A percentile compares a stretch with the other conserved stretches of the same genome.
Conservation (phyloP, 2,113 vertebrate genomes). For the Cathartes aura region DNA sequence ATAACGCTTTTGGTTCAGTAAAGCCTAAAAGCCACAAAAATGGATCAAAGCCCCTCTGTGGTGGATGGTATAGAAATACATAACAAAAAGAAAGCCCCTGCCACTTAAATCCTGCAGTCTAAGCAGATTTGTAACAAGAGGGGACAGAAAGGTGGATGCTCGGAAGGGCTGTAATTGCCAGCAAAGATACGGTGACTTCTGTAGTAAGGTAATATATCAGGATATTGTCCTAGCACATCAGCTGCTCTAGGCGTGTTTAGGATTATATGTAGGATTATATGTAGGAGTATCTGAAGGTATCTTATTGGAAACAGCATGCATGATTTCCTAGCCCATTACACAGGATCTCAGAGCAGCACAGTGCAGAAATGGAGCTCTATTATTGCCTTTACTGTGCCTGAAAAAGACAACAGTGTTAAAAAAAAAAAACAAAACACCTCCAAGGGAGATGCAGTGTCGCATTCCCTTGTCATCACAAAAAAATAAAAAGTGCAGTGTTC, state of each 20-base stretch:
- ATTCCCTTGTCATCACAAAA: too few species aligned
- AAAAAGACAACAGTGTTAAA: not conserved
- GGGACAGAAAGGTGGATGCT: not conserved
- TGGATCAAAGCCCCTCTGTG: not conserved
- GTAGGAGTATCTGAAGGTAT: not conserved
- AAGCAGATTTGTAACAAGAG: not conserved
- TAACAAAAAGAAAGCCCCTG: not conserved
- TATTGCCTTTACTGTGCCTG: not conserved
- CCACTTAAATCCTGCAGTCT: not conserved
- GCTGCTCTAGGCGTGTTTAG: not conserved
- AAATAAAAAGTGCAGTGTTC: fast-evolving
- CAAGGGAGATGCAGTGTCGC: not conserved
- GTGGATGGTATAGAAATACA: not conserved
- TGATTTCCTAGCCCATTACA: not conserved
- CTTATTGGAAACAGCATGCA: not conserved
- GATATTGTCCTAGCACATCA: not conserved
- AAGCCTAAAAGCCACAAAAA: not conserved
- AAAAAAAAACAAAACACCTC: not conserved
- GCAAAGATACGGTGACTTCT: not conserved
- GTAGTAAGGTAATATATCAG: not conserved
- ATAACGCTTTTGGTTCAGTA: fast-evolving
- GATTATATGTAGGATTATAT: not conserved
- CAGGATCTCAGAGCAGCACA: not conserved
- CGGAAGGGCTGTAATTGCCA: not conserved
- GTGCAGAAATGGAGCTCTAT: not conserved